Conservation (phyloP, 2,797 vertebrate genomes). For the Pteropus rufus region DNA sequence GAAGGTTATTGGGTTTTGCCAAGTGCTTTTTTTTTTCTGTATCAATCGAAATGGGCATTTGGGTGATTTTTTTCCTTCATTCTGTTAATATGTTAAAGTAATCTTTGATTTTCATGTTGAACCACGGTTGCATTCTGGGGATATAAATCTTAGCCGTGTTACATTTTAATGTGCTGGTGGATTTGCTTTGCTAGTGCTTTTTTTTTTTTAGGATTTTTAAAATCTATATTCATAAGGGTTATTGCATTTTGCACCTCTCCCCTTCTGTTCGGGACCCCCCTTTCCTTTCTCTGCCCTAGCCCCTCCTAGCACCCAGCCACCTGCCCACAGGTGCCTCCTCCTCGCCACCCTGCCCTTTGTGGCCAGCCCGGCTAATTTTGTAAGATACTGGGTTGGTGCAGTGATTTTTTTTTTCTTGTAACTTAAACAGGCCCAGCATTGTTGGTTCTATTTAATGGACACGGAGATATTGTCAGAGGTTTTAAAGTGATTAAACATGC, state of each 20-base stretch:
- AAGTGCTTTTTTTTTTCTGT: background rate
- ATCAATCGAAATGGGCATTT: background rate
- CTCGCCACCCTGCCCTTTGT: background rate
- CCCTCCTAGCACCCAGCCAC: constrained; percentile 27
- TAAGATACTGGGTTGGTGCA: constrained; percentile 89
- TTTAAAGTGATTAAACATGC: constrained; percentile 94
- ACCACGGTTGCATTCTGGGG: background rate
- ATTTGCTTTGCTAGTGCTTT: background rate
- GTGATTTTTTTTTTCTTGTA: constrained; percentile 91
- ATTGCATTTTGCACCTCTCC: constrained; percentile 81
- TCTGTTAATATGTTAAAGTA: background rate
- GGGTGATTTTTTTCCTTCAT: background rate
- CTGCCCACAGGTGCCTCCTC: constrained; percentile 30
- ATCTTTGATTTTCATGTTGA: background rate
- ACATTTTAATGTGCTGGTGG: background rate
- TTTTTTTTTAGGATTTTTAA: too few relatives aligned
- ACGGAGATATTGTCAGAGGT: constrained; percentile 96
- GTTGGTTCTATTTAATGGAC: constrained; percentile 95
- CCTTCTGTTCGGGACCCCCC: constrained; percentile 72
- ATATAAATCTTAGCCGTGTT: background rate
- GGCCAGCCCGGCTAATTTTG: constrained; percentile 84
- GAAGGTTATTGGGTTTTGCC: background rate
- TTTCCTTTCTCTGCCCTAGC: background rate
- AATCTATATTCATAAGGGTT: background rate
- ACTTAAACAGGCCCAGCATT: constrained; percentile 91